A percentile compares a stretch with the other conserved stretches of the same genome.
These are phyloP conservation scores for Chaunax sp. DNA, from an alignment of 2,797 vertebrate genomes.

Conservation along the genomic window DNA sequence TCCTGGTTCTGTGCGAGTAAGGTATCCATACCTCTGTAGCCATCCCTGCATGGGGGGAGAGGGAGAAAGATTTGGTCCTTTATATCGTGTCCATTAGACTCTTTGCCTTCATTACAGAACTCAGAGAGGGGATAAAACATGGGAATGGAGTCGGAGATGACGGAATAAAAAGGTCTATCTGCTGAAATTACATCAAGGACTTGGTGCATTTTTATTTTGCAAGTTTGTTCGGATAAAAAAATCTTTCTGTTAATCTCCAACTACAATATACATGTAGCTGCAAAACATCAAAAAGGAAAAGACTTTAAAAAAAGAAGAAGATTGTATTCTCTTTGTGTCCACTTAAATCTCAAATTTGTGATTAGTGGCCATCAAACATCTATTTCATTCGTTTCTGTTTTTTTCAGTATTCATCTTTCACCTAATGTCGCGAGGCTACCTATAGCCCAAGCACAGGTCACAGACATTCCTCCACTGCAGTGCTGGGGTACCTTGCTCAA, in stretches of 20 bases:
- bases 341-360: slow-evolving; percentile 13
- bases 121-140: neutral
- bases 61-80: slow-evolving; percentile 18
- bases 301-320: neutral
- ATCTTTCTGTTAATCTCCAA: slow-evolving; percentile 8
- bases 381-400: neutral
- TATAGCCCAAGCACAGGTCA: slow-evolving; percentile 1
- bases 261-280: neutral
- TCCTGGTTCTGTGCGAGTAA: slow-evolving; percentile 91
- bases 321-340: neutral
- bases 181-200: neutral
- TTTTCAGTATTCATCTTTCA: neutral
- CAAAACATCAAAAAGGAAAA: slow-evolving; percentile 12
- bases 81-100: slow-evolving; percentile 4
- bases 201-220: neutral
- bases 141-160: slow-evolving; percentile 1
- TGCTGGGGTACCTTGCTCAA: slow-evolving; percentile 7
- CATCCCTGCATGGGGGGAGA: slow-evolving; percentile 86
- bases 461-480: slow-evolving; percentile 8
- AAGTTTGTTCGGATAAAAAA: neutral
- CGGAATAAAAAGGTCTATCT: neutral
- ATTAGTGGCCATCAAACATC: neutral
- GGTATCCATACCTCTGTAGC: slow-evolving; percentile 99
- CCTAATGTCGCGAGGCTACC: neutral
- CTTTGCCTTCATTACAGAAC: neutral